Conservation (phyloP, 2,888 invertebrate species). For the Stenurella melanura region DNA sequence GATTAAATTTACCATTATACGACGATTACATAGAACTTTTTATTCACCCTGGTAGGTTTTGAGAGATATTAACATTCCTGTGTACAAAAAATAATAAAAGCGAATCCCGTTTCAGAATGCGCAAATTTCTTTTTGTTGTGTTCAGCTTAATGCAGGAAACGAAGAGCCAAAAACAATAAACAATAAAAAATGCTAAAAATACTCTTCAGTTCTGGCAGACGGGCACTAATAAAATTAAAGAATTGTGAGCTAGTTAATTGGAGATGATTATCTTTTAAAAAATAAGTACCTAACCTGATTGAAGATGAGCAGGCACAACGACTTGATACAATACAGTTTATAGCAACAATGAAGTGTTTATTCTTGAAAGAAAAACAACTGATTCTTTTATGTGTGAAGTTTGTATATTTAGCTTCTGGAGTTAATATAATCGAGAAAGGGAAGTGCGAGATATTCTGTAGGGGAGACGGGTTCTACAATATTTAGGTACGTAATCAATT, state of each 20-base stretch:
- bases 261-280: constrained; percentile 35
- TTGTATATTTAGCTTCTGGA: constrained; percentile 56
- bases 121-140: constrained; percentile 12
- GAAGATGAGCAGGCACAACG: constrained; percentile 55
- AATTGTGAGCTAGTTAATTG: constrained; percentile 27
- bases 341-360: constrained; percentile 59
- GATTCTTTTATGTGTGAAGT: constrained; percentile 41
- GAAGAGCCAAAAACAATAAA: constrained; percentile 28
- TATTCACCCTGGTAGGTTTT: not conserved
- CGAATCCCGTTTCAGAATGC: not conserved
- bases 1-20: too few species aligned
- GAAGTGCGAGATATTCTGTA: constrained; percentile 12
- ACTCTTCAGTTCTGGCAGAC: constrained; percentile 26
- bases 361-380: constrained; percentile 46
- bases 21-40: too few species aligned
- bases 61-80: not conserved
- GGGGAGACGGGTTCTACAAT: not conserved
- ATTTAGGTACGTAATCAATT: not conserved
- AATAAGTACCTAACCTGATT: constrained; percentile 47
- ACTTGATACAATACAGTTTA: constrained; percentile 55
- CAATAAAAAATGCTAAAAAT: constrained; percentile 23
- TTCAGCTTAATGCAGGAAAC: constrained; percentile 18
- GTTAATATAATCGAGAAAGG: constrained; percentile 23
- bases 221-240: constrained; percentile 21
- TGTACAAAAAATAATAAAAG: not conserved